phyloP scores from a whole-genome alignment of 2,888 invertebrate genomes.

The Melipona bicolor region DNA sequence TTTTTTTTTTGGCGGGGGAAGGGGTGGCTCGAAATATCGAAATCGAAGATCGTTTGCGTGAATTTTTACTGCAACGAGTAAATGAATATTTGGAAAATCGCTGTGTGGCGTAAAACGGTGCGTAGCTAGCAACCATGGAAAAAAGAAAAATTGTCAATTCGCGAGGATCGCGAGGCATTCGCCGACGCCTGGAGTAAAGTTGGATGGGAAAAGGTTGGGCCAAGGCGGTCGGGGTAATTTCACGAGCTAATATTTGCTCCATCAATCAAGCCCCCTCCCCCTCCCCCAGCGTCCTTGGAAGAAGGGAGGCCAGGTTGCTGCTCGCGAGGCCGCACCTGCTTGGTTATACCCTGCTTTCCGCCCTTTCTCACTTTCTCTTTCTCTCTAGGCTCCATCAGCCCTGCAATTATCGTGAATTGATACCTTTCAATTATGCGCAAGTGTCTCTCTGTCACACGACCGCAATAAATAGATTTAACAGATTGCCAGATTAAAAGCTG shows the following conservation, averaged over 20 bases:
- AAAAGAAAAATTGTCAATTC: too few relatives aligned
- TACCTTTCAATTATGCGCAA: neutral
- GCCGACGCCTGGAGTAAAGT: neutral
- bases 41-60: too few relatives aligned
- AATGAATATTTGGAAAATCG: too few relatives aligned
- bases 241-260: conserved; percentile 60
- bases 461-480: too few relatives aligned
- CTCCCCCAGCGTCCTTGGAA: conserved; percentile 45
- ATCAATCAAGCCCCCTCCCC: conserved; percentile 51
- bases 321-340: conserved; percentile 40
- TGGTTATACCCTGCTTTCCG: conserved; percentile 4
- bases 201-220: conserved; percentile 31
- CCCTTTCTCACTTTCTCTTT: neutral
- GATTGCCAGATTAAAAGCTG: neutral
- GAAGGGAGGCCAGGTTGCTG: conserved; percentile 32
- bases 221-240: conserved; percentile 37
- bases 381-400: neutral
- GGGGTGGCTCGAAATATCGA: too few relatives aligned
- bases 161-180: neutral
- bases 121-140: too few relatives aligned
- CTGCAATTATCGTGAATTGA: neutral
- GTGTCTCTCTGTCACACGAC: neutral
- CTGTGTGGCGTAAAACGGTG: too few relatives aligned
- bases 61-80: too few relatives aligned
- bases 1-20: too few relatives aligned